phyloP scores from a whole-genome alignment of 2,113 vertebrate genomes.

The Cettia cetti region DNA sequence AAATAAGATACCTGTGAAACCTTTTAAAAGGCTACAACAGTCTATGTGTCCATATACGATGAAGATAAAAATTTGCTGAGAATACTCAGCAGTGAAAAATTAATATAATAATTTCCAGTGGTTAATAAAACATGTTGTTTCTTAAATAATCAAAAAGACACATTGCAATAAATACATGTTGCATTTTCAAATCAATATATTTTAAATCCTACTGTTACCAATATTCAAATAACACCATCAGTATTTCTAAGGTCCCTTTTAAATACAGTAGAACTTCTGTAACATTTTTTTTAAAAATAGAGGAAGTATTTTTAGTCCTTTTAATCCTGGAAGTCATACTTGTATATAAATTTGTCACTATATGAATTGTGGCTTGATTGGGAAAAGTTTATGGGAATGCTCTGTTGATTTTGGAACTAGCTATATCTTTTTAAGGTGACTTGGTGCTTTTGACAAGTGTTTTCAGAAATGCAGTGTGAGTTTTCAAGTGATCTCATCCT shows the following conservation, averaged over 20 bases:
- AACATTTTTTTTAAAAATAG: neutral
- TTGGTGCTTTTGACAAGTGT: neutral
- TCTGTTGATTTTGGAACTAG: neutral
- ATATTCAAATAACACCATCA: neutral
- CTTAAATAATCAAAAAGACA: neutral
- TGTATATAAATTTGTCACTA: neutral
- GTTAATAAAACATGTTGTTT: neutral
- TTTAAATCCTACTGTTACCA: neutral
- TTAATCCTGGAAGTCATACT: neutral
- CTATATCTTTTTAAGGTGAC: neutral
- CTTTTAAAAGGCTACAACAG: neutral
- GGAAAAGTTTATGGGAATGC: neutral
- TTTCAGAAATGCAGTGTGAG: neutral
- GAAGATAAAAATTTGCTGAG: neutral
- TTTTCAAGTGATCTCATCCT: slow-evolving; percentile 16
- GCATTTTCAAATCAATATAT: neutral
- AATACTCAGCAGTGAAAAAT: neutral
- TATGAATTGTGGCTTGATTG: neutral
- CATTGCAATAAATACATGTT: neutral
- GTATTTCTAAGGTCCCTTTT: neutral
- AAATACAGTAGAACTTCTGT: neutral
- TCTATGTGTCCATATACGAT: neutral
- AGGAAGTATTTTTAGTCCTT: neutral
- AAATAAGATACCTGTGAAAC: neutral
- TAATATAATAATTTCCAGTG: neutral